Evolutionary conservation across 2,888 invertebrate genomes (phyloP).

Genomic region (Eristalis arbustorum): DNA sequence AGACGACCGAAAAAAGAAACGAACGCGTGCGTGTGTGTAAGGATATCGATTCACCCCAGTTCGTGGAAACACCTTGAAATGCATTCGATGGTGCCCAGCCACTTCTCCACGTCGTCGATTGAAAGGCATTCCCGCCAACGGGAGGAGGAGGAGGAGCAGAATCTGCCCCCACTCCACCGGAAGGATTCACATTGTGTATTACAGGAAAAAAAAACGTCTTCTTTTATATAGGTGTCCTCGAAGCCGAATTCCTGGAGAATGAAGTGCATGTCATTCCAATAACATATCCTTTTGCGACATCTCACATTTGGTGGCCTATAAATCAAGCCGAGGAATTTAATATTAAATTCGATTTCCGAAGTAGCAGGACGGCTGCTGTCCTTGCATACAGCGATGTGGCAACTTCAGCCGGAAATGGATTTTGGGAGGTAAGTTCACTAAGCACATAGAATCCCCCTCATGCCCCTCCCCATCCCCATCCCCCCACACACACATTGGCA

Average conservation of each 20-base stretch:
- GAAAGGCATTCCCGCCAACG: neutral
- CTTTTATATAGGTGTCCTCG: constrained; percentile 83
- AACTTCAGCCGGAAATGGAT: constrained; percentile 87
- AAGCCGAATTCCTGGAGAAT: constrained; percentile 90
- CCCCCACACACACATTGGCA: neutral
- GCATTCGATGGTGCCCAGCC: neutral
- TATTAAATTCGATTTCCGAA: constrained; percentile 93
- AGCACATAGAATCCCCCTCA: neutral
- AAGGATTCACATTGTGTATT: constrained; percentile 1
- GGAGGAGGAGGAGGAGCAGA: neutral
- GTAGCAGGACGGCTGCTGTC: constrained; percentile 90
- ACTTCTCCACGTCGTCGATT: neutral
- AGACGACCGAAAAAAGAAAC: neutral
- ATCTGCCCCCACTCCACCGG: neutral
- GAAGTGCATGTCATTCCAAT: constrained; percentile 94
- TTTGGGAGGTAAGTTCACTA: constrained; percentile 88
- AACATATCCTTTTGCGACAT: constrained; percentile 94
- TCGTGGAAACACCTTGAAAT: constrained; percentile 4
- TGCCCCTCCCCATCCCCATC: no score
- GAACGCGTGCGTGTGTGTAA: neutral
- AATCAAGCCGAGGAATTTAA: constrained; percentile 87
- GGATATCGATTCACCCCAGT: constrained; percentile 9
- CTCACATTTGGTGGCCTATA: constrained; percentile 94
- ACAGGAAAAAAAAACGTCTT: neutral
- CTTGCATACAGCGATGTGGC: constrained; percentile 91